Conservation (phyloP, 2,888 invertebrate species). For the Yponomeuta cagnagella region DNA sequence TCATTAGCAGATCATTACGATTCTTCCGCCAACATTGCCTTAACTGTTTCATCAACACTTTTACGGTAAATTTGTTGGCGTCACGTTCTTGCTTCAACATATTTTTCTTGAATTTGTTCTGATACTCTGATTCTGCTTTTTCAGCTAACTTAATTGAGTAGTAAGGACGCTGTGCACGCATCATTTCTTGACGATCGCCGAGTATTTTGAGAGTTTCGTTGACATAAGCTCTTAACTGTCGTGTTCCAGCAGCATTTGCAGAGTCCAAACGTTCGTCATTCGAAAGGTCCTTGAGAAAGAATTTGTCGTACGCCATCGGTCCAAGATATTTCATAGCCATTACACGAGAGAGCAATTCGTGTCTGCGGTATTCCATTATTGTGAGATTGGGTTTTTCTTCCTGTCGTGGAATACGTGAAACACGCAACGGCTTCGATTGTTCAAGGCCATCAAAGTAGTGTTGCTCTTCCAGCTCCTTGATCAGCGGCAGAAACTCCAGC, state of each 20-base stretch:
- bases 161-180: constrained; percentile 61
- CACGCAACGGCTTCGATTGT: constrained; percentile 39
- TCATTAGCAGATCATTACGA: constrained; percentile 47
- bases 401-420: constrained; percentile 55
- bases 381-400: constrained; percentile 50
- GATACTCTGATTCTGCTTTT: constrained; percentile 58
- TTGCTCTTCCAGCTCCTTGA: constrained; percentile 50
- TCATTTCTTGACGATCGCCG: constrained; percentile 59
- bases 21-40: constrained; percentile 28
- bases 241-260: constrained; percentile 53
- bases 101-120: constrained; percentile 52
- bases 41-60: background rate
- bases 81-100: constrained; percentile 53
- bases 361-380: constrained; percentile 60
- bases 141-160: constrained; percentile 62
- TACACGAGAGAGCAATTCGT: constrained; percentile 53
- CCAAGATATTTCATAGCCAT: constrained; percentile 68
- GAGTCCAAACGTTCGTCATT: constrained; percentile 53
- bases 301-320: constrained; percentile 68
- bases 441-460: constrained; percentile 22
- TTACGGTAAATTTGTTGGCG: constrained; percentile 39
- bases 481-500: constrained; percentile 60
- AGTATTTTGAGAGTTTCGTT: constrained; percentile 54
- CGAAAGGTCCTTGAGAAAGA: constrained; percentile 53
- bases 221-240: constrained; percentile 39